phyloP scores from a whole-genome alignment of 2,888 invertebrate species.

The Diarsia dahlii region DNA sequence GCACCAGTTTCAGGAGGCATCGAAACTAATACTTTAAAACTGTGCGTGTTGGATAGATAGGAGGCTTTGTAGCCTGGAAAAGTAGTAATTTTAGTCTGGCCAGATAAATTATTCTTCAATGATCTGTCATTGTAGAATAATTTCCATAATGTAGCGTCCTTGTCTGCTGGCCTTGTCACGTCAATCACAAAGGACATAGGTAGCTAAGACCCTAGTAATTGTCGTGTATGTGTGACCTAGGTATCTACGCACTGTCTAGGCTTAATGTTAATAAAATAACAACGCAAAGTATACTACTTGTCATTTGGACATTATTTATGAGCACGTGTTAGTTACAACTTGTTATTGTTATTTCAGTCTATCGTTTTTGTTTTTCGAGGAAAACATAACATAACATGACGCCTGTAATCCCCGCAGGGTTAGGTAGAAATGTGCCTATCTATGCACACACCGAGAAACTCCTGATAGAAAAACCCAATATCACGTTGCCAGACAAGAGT shows the following conservation, averaged over 20 bases:
- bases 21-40: not conserved
- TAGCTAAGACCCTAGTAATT: not conserved
- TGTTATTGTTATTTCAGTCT: not conserved
- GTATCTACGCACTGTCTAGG: not conserved
- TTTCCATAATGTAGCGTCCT: not conserved
- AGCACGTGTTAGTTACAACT: not conserved
- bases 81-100: no score
- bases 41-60: slow-evolving; percentile 61
- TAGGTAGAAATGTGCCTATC: no score
- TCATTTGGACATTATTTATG: not conserved
- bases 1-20: not conserved
- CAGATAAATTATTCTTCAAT: no score
- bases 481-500: no score
- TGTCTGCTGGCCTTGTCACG: not conserved
- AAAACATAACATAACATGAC: no score
- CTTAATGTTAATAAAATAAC: no score
- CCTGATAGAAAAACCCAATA: no score
- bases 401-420: no score
- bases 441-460: no score
- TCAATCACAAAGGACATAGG: slow-evolving; percentile 7
- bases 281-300: not conserved
- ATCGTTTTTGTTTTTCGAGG: no score
- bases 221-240: not conserved
- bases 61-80: no score
- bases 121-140: not conserved